Evolutionary conservation across 2,113 vertebrate genomes (phyloP).

Genomic region (Nannobrachium achirus): DNA sequence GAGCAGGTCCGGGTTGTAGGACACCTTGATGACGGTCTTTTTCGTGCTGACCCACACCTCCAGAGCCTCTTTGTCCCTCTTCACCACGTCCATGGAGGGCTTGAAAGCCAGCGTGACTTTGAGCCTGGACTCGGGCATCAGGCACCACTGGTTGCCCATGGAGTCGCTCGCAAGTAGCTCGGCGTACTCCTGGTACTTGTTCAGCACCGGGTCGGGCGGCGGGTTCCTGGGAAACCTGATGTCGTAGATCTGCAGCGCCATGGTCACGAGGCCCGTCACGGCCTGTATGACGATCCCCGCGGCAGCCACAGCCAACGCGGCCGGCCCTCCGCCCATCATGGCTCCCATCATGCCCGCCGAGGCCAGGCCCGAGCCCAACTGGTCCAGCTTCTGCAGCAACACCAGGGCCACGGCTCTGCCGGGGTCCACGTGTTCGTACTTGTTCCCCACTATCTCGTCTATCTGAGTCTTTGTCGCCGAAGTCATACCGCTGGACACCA

Average conservation of each 20-base stretch:
- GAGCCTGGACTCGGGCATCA: background rate
- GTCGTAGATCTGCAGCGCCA: constrained; percentile 2
- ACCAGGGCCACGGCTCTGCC: background rate
- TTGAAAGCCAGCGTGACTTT: constrained; percentile 1
- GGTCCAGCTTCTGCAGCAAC: background rate
- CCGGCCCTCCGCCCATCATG: constrained; percentile 4
- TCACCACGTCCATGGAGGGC: background rate
- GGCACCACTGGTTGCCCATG: background rate
- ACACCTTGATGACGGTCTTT: background rate
- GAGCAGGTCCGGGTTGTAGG: background rate
- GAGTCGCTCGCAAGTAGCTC: background rate
- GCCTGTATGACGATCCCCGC: constrained; percentile 3
- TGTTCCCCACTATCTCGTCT: background rate
- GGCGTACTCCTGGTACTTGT: constrained; percentile 1
- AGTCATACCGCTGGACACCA: background rate
- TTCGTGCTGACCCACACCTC: background rate
- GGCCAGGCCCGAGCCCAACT: background rate
- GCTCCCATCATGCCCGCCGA: constrained; percentile 1
- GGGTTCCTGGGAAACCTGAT: constrained; percentile 4
- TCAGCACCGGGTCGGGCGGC: background rate
- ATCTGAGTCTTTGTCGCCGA: background rate
- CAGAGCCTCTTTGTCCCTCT: background rate
- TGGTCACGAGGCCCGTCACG: background rate
- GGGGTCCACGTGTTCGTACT: background rate
- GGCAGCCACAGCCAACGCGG: background rate